These are phyloP conservation scores for Trichoplusia ni DNA, from an alignment of 1,140 invertebrate species.

Conservation along the genomic window DNA sequence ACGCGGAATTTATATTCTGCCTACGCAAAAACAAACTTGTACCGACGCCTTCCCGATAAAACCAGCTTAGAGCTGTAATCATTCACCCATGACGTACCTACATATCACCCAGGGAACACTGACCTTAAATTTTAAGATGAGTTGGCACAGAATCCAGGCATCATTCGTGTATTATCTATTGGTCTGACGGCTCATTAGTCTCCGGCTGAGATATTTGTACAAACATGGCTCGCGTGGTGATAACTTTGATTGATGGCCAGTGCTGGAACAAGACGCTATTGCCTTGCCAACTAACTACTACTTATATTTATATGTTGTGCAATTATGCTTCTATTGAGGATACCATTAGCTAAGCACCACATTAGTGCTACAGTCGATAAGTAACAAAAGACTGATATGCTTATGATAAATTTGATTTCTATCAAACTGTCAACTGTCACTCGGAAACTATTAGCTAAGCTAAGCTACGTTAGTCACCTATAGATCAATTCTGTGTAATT, in stretches of 20 bases:
- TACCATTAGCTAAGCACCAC: no score
- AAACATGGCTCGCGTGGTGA: neutral
- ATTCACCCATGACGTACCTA: conserved; percentile 14
- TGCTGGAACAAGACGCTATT: conserved; percentile 2
- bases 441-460: no score
- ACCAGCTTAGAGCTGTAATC: neutral
- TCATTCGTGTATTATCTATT: conserved; percentile 21
- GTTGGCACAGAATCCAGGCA: conserved; percentile 9
- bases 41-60: conserved; percentile 1
- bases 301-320: no score
- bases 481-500: no score
- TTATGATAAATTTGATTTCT: no score
- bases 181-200: conserved; percentile 25
- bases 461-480: no score
- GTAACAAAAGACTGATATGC: no score
- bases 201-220: conserved; percentile 19
- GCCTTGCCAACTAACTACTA: conserved; percentile 7
- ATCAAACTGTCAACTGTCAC: no score
- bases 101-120: neutral
- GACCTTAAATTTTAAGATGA: conserved; percentile 6
- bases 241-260: conserved; percentile 22
- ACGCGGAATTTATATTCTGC: conserved; percentile 34
- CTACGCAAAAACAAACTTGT: neutral
- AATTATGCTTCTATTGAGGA: no score
- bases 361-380: no score